Conservation (phyloP, 2,113 vertebrate genomes). For the Psilopsiagon aurifrons region DNA sequence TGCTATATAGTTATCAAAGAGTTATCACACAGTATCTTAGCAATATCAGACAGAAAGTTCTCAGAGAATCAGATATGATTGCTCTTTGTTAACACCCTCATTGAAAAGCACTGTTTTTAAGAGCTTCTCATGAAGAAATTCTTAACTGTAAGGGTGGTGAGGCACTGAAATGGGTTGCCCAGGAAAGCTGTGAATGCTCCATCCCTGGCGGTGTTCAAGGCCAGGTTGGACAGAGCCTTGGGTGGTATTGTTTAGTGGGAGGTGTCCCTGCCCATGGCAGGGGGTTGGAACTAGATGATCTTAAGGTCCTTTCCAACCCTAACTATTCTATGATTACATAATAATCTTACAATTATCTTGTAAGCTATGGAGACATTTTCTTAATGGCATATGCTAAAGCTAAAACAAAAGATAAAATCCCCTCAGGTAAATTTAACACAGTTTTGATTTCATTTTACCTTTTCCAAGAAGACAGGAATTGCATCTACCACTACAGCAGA, state of each 20-base stretch:
- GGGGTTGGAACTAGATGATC: too few species aligned
- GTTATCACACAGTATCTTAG: background rate
- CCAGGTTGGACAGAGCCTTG: too few species aligned
- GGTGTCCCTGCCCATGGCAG: too few species aligned
- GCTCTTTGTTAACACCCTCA: background rate
- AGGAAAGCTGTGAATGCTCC: too few species aligned
- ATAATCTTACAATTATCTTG: background rate
- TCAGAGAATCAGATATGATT: background rate
- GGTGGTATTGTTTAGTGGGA: too few species aligned
- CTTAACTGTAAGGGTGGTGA: too few species aligned
- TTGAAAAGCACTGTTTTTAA: background rate
- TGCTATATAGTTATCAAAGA: background rate
- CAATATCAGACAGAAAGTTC: background rate
- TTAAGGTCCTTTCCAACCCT: too few species aligned
- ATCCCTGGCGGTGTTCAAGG: too few species aligned
- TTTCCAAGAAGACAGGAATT: conserved; percentile 98
- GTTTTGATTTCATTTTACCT: conserved; percentile 76
- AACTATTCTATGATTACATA: background rate
- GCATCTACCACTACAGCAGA: conserved; percentile 98
- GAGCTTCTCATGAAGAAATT: background rate
- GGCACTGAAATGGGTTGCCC: too few species aligned
- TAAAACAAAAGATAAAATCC: background rate
- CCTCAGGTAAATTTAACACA: background rate
- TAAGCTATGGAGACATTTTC: background rate
- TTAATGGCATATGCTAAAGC: background rate